Percentiles rank a stretch among this genome's conserved stretches.
Conservation (phyloP, 2,797 vertebrate species). For the Chromobotia macracanthus region DNA sequence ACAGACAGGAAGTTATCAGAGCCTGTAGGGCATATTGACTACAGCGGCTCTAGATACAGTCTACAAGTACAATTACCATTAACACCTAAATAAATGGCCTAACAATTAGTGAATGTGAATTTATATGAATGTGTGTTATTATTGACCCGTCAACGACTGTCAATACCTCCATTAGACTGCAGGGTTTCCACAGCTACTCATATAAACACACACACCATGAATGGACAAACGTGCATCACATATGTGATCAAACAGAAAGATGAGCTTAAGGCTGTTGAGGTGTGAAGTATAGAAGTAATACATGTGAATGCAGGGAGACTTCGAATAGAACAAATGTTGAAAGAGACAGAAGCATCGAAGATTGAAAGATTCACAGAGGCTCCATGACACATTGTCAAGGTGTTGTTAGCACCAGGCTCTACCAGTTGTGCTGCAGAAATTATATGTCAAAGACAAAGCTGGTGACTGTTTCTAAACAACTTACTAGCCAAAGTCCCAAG, state of each 20-base stretch:
- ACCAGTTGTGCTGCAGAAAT: too few species aligned
- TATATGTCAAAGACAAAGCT: too few species aligned
- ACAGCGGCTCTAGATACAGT: neutral
- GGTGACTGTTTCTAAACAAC: too few species aligned
- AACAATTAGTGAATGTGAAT: neutral
- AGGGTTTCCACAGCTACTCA: slow-evolving; percentile 2
- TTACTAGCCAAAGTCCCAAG: too few species aligned
- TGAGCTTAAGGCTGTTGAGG: slow-evolving; percentile 10
- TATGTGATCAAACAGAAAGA: neutral
- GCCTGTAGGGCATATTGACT: neutral
- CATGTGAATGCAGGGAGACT: neutral
- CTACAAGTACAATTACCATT: neutral
- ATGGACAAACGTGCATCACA: neutral
- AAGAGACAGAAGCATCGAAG: neutral
- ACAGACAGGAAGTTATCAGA: neutral
- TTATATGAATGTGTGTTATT: neutral
- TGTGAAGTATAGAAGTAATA: slow-evolving; percentile 12
- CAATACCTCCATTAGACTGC: slow-evolving; percentile 24
- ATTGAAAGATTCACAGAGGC: too few species aligned
- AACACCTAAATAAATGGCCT: neutral
- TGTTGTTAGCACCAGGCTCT: too few species aligned
- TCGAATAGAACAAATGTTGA: neutral
- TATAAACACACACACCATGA: slow-evolving; percentile 16
- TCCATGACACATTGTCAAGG: too few species aligned
- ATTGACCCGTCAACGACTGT: slow-evolving; percentile 9